Evolutionary conservation across 1,140 invertebrate species (phyloP).

Genomic region (Lepidotrigona ventralis): DNA sequence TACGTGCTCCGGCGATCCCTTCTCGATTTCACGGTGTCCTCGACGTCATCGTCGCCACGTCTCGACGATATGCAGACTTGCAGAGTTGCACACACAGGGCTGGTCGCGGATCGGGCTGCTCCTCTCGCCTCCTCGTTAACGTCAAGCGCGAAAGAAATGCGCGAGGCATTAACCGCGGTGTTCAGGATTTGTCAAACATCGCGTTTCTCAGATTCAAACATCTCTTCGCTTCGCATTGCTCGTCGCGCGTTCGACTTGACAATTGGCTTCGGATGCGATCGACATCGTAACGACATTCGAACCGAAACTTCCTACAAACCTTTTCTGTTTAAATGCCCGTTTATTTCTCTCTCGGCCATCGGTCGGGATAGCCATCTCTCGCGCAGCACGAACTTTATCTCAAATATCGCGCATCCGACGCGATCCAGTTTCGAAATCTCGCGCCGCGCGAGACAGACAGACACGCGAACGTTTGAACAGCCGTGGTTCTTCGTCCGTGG

Average conservation of each 20-base stretch:
- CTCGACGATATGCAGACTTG: slow-evolving; percentile 9
- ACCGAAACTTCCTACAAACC: not conserved
- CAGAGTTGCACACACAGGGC: slow-evolving; percentile 20
- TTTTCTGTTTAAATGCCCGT: not conserved
- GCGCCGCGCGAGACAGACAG: too few relatives aligned
- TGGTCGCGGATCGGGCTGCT: not conserved
- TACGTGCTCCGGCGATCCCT: slow-evolving; percentile 54
- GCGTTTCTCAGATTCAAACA: too few relatives aligned
- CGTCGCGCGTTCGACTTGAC: not conserved
- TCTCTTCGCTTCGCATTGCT: too few relatives aligned
- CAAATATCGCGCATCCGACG: not conserved
- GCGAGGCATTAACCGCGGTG: too few relatives aligned
- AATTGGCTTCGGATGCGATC: not conserved
- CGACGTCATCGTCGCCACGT: slow-evolving; percentile 42
- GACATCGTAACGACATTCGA: not conserved
- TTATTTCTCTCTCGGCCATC: not conserved
- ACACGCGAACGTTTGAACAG: slow-evolving; percentile 8
- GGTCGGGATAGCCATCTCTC: not conserved
- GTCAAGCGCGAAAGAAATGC: not conserved
- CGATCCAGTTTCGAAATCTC: slow-evolving; percentile 10
- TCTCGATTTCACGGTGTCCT: slow-evolving; percentile 60
- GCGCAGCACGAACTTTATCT: not conserved
- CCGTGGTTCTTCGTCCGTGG: not conserved
- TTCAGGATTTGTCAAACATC: too few relatives aligned
- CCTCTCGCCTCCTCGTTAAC: not conserved